A percentile compares a stretch with the other conserved stretches of the same genome.
These are phyloP conservation scores for Operophtera brumata DNA, from an alignment of 2,888 invertebrate species.

Conservation along the genomic window DNA sequence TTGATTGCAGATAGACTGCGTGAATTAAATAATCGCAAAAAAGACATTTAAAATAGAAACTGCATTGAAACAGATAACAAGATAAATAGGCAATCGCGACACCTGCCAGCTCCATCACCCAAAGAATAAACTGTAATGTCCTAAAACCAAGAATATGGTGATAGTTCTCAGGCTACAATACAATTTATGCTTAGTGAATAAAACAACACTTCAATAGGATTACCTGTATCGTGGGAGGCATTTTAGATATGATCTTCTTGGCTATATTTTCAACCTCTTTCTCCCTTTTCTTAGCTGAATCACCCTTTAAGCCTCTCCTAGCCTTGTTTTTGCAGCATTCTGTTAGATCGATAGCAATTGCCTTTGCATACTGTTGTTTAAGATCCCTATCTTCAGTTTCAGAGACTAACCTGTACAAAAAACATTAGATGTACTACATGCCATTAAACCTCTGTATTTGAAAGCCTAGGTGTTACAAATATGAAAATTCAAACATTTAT, in stretches of 20 bases:
- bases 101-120: too few relatives aligned
- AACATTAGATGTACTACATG: not conserved
- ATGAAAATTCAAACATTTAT: too few relatives aligned
- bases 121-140: too few relatives aligned
- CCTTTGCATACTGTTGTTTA: constrained; percentile 59
- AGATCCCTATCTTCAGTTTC: constrained; percentile 64
- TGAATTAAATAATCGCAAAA: too few relatives aligned
- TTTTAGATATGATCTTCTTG: constrained; percentile 52
- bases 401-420: constrained; percentile 61
- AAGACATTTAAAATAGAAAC: too few relatives aligned
- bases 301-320: constrained; percentile 48
- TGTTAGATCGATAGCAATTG: constrained; percentile 58
- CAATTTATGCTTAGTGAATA: too few relatives aligned
- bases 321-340: constrained; percentile 65
- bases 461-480: too few relatives aligned
- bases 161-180: not conserved
- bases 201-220: too few relatives aligned
- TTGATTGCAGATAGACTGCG: too few relatives aligned
- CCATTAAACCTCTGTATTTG: too few relatives aligned
- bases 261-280: constrained; percentile 36
- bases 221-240: constrained; percentile 71
- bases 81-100: too few relatives aligned
- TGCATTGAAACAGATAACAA: too few relatives aligned
- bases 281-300: constrained; percentile 48
- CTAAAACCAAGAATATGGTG: not conserved